A percentile compares a stretch with the other conserved stretches of the same genome.
Conservation (phyloP, 2,797 vertebrate species). For the Remorina albescens region DNA sequence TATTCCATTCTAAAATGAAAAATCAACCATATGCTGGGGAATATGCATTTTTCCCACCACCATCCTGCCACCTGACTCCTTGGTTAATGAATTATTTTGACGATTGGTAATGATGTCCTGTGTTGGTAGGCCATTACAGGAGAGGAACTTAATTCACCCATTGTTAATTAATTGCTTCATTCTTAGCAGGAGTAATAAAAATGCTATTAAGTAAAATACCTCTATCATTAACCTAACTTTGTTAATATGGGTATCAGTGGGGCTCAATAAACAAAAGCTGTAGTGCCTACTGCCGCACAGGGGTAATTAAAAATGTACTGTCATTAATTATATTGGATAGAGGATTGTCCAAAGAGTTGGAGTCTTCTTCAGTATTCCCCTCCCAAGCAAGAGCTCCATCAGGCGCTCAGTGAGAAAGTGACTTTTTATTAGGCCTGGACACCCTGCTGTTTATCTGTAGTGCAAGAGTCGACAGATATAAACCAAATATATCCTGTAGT, state of each 20-base stretch:
- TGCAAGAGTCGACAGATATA: background rate
- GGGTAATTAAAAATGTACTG: conserved; percentile 85
- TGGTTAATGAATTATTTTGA: conserved; percentile 83
- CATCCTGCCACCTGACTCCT: conserved; percentile 74
- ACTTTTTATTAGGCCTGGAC: conserved; percentile 42
- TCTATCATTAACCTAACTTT: conserved; percentile 89
- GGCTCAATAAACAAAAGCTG: conserved; percentile 87
- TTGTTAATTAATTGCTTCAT: conserved; percentile 87
- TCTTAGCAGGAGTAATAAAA: conserved; percentile 89
- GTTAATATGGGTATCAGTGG: conserved; percentile 88
- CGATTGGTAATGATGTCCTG: conserved; percentile 85
- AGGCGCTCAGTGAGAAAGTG: conserved; percentile 36
- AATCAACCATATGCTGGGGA: conserved; percentile 69
- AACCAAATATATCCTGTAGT: conserved; percentile 21
- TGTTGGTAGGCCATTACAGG: conserved; percentile 83
- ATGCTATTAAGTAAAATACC: conserved; percentile 90
- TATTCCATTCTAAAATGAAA: conserved; percentile 78
- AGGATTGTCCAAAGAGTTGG: conserved; percentile 75
- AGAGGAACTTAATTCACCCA: conserved; percentile 82
- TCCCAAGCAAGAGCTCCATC: conserved; percentile 49
- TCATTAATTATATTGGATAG: conserved; percentile 82
- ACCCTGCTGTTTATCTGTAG: conserved; percentile 50
- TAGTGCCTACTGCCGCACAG: conserved; percentile 73
- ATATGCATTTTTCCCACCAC: conserved; percentile 67
- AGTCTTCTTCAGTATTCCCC: conserved; percentile 66